Percentiles rank a stretch among this genome's conserved stretches.
Conservation (phyloP, 2,888 invertebrate species). For the Mimas tiliae region DNA sequence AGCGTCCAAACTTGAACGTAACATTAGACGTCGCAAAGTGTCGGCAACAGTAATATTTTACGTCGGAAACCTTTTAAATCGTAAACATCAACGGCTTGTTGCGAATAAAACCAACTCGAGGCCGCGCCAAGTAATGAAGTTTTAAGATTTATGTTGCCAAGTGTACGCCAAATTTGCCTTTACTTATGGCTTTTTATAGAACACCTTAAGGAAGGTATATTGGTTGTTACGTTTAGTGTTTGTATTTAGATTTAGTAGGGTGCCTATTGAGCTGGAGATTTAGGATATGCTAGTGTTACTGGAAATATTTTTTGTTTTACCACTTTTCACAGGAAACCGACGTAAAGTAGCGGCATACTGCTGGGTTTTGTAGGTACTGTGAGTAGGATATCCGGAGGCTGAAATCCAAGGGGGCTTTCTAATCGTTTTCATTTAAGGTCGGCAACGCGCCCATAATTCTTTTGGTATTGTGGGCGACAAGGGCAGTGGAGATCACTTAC, state of each 20-base stretch:
- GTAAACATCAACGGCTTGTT: slow-evolving; percentile 72
- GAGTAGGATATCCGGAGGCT: too few relatives aligned
- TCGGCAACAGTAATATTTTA: slow-evolving; percentile 75
- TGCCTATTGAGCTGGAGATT: background rate
- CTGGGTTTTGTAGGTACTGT: too few relatives aligned
- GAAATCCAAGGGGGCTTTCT: too few relatives aligned
- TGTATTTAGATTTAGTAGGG: background rate
- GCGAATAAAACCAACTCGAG: slow-evolving; percentile 67
- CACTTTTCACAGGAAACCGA: too few relatives aligned
- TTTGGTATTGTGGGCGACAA: too few relatives aligned
- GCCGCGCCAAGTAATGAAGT: slow-evolving; percentile 68
- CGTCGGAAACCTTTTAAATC: slow-evolving; percentile 80
- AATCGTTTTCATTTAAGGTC: too few relatives aligned
- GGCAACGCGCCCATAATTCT: too few relatives aligned
- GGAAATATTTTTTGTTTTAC: too few relatives aligned
- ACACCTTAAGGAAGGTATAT: slow-evolving; percentile 3
- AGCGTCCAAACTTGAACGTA: slow-evolving; percentile 48
- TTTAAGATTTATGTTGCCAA: slow-evolving; percentile 72
- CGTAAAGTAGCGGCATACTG: too few relatives aligned
- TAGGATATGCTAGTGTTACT: too few relatives aligned
- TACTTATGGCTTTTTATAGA: slow-evolving; percentile 28
- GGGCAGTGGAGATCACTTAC: too few relatives aligned
- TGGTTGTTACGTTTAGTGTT: background rate
- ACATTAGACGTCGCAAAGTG: slow-evolving; percentile 57
- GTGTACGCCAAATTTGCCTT: slow-evolving; percentile 49